Evolutionary conservation across 2,888 invertebrate genomes (phyloP).

Genomic region (Catocala nupta): DNA sequence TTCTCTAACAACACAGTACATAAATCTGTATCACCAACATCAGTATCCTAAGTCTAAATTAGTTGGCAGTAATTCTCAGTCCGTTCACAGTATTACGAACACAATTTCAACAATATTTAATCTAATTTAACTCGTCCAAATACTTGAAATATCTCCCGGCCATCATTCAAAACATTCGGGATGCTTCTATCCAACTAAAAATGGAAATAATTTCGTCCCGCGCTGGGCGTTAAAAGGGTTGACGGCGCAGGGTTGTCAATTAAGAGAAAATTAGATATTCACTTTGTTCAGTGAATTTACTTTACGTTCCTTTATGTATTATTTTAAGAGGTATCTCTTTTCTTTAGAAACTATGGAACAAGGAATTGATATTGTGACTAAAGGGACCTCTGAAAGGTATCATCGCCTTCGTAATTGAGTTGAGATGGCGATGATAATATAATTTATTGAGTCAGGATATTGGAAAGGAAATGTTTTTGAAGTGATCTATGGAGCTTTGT

Average conservation of each 20-base stretch:
- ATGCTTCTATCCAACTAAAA: conserved; percentile 24
- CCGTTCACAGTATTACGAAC: conserved; percentile 13
- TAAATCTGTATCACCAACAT: conserved; percentile 1
- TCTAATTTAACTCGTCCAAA: conserved; percentile 27
- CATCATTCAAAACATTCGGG: conserved; percentile 33
- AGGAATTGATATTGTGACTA: conserved; percentile 26
- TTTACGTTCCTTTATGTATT: conserved; percentile 36
- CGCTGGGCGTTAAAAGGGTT: conserved; percentile 46
- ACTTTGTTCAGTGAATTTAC: conserved; percentile 48
- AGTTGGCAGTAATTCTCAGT: conserved; percentile 6
- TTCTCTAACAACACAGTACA: too few species aligned
- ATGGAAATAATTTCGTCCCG: conserved; percentile 26
- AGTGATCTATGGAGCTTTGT: conserved; percentile 20
- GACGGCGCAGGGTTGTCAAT: conserved; percentile 50
- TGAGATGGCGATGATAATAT: conserved; percentile 27
- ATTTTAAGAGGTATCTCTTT: conserved; percentile 37
- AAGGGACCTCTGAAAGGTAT: conserved; percentile 28
- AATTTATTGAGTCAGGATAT: conserved; percentile 44
- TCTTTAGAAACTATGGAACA: conserved; percentile 25
- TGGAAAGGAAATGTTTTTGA: conserved; percentile 26
- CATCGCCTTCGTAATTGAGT: conserved; percentile 37
- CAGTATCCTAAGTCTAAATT: conserved; percentile 4
- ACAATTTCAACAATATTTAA: conserved; percentile 31
- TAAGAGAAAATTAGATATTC: conserved; percentile 55
- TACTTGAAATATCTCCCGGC: conserved; percentile 29